phyloP scores from a whole-genome alignment of 2,888 invertebrate species.

The Coelogynopora nodosa region DNA sequence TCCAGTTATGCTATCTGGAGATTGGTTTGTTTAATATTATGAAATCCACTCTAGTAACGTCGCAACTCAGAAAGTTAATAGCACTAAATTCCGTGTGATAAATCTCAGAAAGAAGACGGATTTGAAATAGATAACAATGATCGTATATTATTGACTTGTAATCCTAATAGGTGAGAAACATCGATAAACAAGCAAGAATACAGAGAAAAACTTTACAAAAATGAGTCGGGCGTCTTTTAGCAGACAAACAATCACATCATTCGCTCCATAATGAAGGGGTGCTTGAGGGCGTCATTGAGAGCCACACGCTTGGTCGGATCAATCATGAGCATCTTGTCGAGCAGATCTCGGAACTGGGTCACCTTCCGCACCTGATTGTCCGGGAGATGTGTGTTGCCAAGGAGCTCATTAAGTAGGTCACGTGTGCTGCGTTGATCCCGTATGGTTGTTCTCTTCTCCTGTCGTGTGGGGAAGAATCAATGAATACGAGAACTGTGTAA shows the following conservation, averaged over 20 bases:
- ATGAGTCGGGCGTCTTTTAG: no score
- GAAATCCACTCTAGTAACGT: no score
- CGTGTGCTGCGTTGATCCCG: constrained; percentile 76
- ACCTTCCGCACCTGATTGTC: constrained; percentile 85
- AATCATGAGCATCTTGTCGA: constrained; percentile 83
- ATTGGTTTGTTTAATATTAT: no score
- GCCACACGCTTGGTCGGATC: constrained; percentile 87
- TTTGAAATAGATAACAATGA: neutral
- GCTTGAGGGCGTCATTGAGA: constrained; percentile 86
- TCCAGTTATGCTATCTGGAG: no score
- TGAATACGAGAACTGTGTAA: neutral
- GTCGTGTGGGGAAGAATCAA: constrained; percentile 52
- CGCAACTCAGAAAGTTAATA: no score
- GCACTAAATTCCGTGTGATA: no score
- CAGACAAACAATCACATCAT: constrained; percentile 58
- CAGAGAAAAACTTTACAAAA: neutral
- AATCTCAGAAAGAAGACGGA: neutral
- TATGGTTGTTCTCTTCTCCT: constrained; percentile 94
- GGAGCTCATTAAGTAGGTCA: constrained; percentile 80
- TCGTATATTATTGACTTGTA: neutral
- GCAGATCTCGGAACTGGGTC: constrained; percentile 80
- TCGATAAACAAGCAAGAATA: neutral
- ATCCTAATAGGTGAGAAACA: neutral
- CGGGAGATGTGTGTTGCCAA: constrained; percentile 80
- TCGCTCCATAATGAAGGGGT: constrained; percentile 92